Base-by-base conservation (phyloP, 2,797 vertebrate species). In the Danio choprae region DNA sequence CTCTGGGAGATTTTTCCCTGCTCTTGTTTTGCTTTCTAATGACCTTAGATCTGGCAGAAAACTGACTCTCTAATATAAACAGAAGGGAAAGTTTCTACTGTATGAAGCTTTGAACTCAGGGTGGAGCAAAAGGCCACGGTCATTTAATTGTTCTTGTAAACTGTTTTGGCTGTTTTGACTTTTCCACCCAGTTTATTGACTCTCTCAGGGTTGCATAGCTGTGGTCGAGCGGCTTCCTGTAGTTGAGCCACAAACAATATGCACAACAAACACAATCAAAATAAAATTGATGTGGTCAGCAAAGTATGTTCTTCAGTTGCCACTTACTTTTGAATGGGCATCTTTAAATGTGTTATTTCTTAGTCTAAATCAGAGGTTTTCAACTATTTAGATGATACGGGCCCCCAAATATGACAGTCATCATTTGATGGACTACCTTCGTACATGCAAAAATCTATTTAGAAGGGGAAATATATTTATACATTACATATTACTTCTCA, bases 61-160 rank as follows among this genome's bases (percentile, higher is more conserved):
- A 36, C n/a, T 7, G 36, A 71, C 44, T 60, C 6, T 71, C 36
- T 43, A 70, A 79, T 81, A 56, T 83, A 79, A 63, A 62, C 18
- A 55, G 4, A 62, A 79, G 58, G 46, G 56, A 63, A 43, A 53
- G 67, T 63, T 71, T 79, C 46, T 79, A 71, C 71, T 56, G 72
- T 77, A 79, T 46, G 44, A 11, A 6, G 38, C 80, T 80, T 64
- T 63, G 81, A 80, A 79, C 62, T 78, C 68, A 71, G 77, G 84
- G 71, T 71, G 77, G 77, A 36, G 36, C 6, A 16, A 74, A 48
- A 71, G 65, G n/a, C 48, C 79, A 53, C 6, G 18, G 16, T 41
- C 51, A 15, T 82, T 81, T 76, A 20, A n/a, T 76, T 18, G 67
- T 62, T 46, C 46, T 68, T 51, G 46, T 80, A 58, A 74, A 74